Evolutionary conservation across 2,888 invertebrate species (phyloP).

Genomic region (Erpobdella octoculata): DNA sequence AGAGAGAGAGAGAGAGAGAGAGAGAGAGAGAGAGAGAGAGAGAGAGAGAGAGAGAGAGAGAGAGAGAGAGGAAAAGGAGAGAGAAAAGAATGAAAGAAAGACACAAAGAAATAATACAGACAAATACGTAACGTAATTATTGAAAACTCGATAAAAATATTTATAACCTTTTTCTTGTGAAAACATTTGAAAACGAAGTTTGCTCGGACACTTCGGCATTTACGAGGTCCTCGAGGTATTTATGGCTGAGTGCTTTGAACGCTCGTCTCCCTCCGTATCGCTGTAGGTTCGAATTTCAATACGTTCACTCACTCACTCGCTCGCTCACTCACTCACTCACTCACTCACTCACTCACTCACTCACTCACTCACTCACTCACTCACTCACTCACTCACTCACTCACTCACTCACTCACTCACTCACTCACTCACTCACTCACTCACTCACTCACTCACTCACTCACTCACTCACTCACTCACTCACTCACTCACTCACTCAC

Average conservation of each 20-base stretch:
- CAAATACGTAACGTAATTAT: too few species aligned
- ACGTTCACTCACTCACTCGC: not conserved
- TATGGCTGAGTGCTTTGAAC: too few species aligned
- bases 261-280: too few species aligned
- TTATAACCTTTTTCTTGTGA: too few species aligned
- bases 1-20: too few species aligned
- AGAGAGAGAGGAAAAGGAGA: too few species aligned
- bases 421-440: not conserved
- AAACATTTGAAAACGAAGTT: not conserved
- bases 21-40: too few species aligned
- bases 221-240: too few species aligned
- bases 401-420: not conserved
- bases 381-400: not conserved
- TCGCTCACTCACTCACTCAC: not conserved
- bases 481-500: not conserved
- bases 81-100: too few species aligned
- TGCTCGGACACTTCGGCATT: not conserved
- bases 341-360: not conserved
- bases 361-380: not conserved
- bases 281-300: not conserved
- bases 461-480: not conserved
- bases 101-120: too few species aligned
- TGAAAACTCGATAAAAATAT: too few species aligned
- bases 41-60: too few species aligned
- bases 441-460: not conserved